These are phyloP conservation scores for Hartigia nigra DNA, from an alignment of 2,888 invertebrate species.

Conservation along the genomic window DNA sequence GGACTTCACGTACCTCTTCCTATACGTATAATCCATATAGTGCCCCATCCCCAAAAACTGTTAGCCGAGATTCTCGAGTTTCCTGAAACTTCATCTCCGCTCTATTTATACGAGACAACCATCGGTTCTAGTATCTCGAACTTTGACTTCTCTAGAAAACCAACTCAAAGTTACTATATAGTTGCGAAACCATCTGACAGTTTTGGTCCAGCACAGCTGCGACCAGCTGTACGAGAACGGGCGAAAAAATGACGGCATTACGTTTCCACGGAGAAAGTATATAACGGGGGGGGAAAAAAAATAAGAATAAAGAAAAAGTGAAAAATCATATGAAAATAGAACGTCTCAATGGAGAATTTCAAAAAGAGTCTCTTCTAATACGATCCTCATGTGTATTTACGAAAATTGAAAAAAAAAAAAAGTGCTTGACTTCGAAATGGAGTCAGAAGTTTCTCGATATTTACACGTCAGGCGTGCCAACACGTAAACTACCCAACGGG, in stretches of 20 bases:
- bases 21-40: neutral
- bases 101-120: neutral
- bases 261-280: too few relatives aligned
- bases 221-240: neutral
- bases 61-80: neutral
- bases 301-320: too few relatives aligned
- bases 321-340: too few relatives aligned
- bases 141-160: neutral
- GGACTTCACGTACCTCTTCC: neutral
- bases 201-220: neutral
- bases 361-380: too few relatives aligned
- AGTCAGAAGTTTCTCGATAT: slow-evolving; percentile 39
- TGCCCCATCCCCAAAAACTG: neutral
- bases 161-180: neutral
- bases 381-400: too few relatives aligned
- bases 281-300: too few relatives aligned
- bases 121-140: neutral
- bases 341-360: too few relatives aligned
- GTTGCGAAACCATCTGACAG: neutral
- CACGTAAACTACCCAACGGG: slow-evolving; percentile 39
- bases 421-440: too few relatives aligned
- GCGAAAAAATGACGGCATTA: too few relatives aligned
- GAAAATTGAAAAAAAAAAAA: too few relatives aligned
- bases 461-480: slow-evolving; percentile 47
- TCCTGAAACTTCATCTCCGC: neutral